Evolutionary conservation across 2,113 vertebrate species (phyloP).

Genomic region (Otis tarda): DNA sequence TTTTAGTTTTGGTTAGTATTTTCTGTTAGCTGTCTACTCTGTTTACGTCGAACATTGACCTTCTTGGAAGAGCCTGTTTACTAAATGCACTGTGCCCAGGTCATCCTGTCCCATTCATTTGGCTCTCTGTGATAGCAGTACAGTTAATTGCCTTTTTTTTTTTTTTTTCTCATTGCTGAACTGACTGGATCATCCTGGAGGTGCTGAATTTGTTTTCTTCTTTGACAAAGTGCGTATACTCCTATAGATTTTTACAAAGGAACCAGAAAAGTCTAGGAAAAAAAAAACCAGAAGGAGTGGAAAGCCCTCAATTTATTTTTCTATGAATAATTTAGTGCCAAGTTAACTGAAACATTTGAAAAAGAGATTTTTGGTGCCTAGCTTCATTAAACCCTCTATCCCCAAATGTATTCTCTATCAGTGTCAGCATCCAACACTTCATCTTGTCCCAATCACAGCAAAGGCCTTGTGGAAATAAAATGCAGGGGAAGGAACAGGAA

Average conservation of each 20-base stretch:
- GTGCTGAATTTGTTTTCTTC: neutral
- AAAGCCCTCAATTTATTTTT: constrained; percentile 39
- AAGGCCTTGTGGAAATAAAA: constrained; percentile 47
- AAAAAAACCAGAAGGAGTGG: neutral
- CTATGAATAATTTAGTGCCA: constrained; percentile 62
- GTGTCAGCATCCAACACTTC: constrained; percentile 34
- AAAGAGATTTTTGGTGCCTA: constrained; percentile 44
- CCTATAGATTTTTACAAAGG: neutral
- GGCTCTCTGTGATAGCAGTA: neutral
- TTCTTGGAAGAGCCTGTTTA: neutral
- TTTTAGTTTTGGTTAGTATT: neutral
- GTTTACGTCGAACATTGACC: neutral
- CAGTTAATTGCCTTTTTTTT: neutral
- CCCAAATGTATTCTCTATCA: constrained; percentile 46
- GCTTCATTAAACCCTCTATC: constrained; percentile 49
- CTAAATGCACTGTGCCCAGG: neutral
- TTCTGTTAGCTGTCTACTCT: neutral
- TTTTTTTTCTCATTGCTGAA: neutral
- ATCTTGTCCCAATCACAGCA: constrained; percentile 28
- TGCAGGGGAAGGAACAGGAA: constrained; percentile 4
- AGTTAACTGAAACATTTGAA: constrained; percentile 33
- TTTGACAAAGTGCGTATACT: neutral
- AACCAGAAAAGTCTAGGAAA: neutral
- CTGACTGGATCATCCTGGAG: neutral
- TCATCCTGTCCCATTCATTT: neutral